phyloP scores from a whole-genome alignment of 1,140 invertebrate species.

The Bombus consobrinus region DNA sequence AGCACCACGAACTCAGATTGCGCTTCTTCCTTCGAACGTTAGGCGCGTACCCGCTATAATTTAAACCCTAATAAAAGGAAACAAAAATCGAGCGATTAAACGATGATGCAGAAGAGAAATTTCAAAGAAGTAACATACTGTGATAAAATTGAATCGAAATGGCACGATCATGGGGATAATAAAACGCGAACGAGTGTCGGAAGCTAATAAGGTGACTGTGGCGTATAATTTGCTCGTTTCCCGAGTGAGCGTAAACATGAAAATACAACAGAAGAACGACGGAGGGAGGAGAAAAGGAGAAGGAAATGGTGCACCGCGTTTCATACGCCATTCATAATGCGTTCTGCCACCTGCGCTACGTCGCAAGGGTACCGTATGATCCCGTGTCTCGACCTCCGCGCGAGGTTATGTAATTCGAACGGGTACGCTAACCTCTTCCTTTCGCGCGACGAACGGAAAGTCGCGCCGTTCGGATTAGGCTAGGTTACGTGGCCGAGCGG shows the following conservation, averaged over 20 bases:
- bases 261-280: neutral
- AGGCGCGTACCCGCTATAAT: neutral
- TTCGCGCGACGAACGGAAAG: conserved; percentile 36
- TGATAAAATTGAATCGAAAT: neutral
- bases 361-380: conserved; percentile 61
- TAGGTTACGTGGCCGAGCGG: conserved; percentile 49
- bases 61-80: neutral
- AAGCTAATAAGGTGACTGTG: neutral
- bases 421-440: conserved; percentile 63
- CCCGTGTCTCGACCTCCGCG: conserved; percentile 43
- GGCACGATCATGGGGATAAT: neutral
- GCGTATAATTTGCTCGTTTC: neutral
- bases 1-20: neutral
- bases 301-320: conserved; percentile 17
- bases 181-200: neutral
- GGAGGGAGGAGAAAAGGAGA: neutral
- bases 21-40: neutral
- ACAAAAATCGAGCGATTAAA: neutral
- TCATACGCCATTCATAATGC: conserved; percentile 53
- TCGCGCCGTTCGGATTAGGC: conserved; percentile 42
- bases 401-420: conserved; percentile 69
- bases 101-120: neutral
- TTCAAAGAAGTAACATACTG: neutral
- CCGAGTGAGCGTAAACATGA: conserved; percentile 15
- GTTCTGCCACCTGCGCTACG: conserved; percentile 50